Base-by-base conservation (phyloP, 2,888 invertebrate species). In the Argyresthia goedartella region DNA sequence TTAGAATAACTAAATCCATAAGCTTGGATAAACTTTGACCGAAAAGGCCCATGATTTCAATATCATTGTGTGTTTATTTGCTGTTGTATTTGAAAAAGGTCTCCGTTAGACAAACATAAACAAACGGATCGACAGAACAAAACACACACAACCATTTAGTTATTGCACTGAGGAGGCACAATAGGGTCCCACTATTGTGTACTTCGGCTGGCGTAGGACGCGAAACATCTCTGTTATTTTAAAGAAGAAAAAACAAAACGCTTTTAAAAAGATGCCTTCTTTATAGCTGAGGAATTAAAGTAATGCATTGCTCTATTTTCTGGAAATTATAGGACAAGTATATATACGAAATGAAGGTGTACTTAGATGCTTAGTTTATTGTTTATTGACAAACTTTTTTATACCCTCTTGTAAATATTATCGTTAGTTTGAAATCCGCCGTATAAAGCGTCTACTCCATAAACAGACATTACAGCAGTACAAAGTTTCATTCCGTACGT, bases 71-170 rank as follows among this genome's bases (percentile, higher is more conserved):
- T 8, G 43, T 43, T 8, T 25, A 25, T 25, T 25, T 25, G 25
- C 14, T 43, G 15, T 8, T 25, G 49, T 49, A 25, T 70, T 69
- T 62, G 64, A 65, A 65, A 59, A 59, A 63, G 64, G 60, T 62
- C 63, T 60, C 60, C 60, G 56, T 56, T 65, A 62, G 59, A 66
- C 66, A 72, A 73, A 72, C 57, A 67, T 60, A 69, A 69, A 71
- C 65, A 69, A 62, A 59, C 60, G 55, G 49, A 59, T 6, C 25
- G 6, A 25, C 25, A 25, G 25, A 25, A 25, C 56, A 49, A 49
- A 49, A 49, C 41, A 49, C 49, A 49, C 49, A 49, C 16, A 60
- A 60, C 58, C 62, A 60, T 59, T 57, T 60, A 65, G 69, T 64
- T 65, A 69, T 67, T 65, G 66, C 64, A 67, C 63, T 62, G 55